Percentiles rank a stretch among this genome's conserved stretches.
phyloP scores from a whole-genome alignment of 2,797 vertebrate species.

The Heliangelus exortis region DNA sequence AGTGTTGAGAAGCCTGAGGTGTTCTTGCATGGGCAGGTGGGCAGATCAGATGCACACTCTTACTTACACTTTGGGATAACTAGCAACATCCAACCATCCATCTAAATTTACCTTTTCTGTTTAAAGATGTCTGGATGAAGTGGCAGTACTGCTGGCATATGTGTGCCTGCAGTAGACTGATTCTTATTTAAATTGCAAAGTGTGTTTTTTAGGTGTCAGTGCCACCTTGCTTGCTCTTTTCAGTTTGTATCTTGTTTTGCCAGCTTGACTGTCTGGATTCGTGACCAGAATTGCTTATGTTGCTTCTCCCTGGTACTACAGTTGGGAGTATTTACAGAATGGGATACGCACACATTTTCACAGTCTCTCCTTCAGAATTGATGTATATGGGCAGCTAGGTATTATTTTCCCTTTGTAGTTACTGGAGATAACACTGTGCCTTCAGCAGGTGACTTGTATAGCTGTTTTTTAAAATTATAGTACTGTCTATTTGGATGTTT shows the following conservation, averaged over 20 bases:
- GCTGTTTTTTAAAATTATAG: not conserved
- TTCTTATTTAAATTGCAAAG: slow-evolving; percentile 60
- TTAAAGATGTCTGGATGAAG: not conserved
- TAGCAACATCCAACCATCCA: not conserved
- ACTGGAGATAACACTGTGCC: not conserved
- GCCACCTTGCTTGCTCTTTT: slow-evolving; percentile 61
- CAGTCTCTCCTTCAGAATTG: not conserved
- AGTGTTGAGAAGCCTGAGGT: not conserved
- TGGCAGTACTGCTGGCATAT: slow-evolving; percentile 3
- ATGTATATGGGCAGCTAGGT: not conserved
- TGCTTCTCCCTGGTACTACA: not conserved
- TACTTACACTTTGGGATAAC: not conserved
- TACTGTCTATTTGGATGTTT: not conserved
- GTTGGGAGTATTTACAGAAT: not conserved
- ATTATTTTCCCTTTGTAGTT: not conserved
- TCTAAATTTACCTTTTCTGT: not conserved
- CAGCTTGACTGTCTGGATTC: slow-evolving; percentile 44
- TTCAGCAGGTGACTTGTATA: not conserved
- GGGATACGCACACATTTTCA: not conserved
- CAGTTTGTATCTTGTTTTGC: slow-evolving; percentile 45
- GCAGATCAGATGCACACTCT: not conserved
- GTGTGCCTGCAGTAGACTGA: slow-evolving; percentile 27
- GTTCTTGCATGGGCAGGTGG: not conserved
- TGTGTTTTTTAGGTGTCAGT: slow-evolving; percentile 45
- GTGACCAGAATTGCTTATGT: slow-evolving; percentile 32